Evolutionary conservation across 2,888 invertebrate species (phyloP).

Genomic region (Miltochrista miniata): DNA sequence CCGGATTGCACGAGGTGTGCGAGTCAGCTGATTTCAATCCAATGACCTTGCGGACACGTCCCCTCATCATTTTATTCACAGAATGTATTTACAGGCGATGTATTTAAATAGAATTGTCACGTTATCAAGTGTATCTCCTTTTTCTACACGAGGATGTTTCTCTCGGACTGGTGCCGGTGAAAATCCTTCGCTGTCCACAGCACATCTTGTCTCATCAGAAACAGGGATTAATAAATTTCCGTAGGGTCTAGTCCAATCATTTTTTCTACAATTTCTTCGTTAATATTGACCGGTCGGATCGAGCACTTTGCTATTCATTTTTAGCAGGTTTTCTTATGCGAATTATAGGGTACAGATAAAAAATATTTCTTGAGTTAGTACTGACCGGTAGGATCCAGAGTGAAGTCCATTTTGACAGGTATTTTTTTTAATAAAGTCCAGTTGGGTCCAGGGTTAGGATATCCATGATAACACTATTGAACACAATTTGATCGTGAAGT

Average conservation of each 20-base stretch:
- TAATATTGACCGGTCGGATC: constrained; percentile 76
- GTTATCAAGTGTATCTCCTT: constrained; percentile 60
- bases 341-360: constrained; percentile 36
- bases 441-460: constrained; percentile 75
- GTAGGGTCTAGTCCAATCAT: constrained; percentile 77
- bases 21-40: constrained; percentile 77
- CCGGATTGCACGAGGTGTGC: constrained; percentile 66
- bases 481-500: constrained; percentile 51
- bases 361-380: constrained; percentile 52
- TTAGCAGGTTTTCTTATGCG: constrained; percentile 50
- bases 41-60: constrained; percentile 71
- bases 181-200: constrained; percentile 74
- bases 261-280: constrained; percentile 23
- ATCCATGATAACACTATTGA: constrained; percentile 73
- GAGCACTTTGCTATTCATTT: constrained; percentile 59
- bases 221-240: constrained; percentile 69
- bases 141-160: constrained; percentile 79
- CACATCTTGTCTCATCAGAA: constrained; percentile 66
- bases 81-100: constrained; percentile 64
- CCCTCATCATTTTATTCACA: constrained; percentile 60
- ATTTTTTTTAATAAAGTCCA: constrained; percentile 68
- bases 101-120: constrained; percentile 41
- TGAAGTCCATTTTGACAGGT: constrained; percentile 55
- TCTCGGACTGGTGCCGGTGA: constrained; percentile 70
- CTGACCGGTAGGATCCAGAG: constrained; percentile 75